A percentile compares a stretch with the other conserved stretches of the same genome.
phyloP scores from a whole-genome alignment of 2,888 invertebrate species.

The Leucoptera coffeella region DNA sequence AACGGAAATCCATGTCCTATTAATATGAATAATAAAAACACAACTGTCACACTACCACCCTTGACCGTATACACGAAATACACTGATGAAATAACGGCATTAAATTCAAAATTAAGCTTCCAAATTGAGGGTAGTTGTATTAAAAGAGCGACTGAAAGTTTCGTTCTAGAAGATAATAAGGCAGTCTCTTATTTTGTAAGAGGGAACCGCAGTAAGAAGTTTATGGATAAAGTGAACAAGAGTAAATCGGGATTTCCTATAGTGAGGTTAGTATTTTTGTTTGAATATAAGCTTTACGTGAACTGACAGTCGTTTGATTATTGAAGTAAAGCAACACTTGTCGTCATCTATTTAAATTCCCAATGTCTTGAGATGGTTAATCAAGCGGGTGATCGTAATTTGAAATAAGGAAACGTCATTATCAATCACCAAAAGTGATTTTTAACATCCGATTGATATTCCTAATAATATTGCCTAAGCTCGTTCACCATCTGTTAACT shows the following conservation, averaged over 20 bases:
- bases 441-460: no score
- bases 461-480: no score
- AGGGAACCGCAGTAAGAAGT: slow-evolving; percentile 13
- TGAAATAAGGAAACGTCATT: no score
- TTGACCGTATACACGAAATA: slow-evolving; percentile 16
- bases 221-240: slow-evolving; percentile 41
- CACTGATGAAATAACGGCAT: slow-evolving; percentile 14
- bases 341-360: no score
- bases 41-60: slow-evolving; percentile 19
- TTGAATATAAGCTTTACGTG: no score
- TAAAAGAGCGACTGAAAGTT: slow-evolving; percentile 11
- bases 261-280: slow-evolving; percentile 35
- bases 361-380: no score
- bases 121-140: slow-evolving; percentile 17
- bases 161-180: slow-evolving; percentile 16
- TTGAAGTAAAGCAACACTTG: no score
- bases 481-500: no score
- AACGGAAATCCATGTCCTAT: slow-evolving; percentile 46
- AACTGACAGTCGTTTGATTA: no score
- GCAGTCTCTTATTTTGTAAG: slow-evolving; percentile 23
- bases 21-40: slow-evolving; percentile 32
- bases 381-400: no score
- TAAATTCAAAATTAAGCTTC: slow-evolving; percentile 11
- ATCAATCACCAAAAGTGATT: no score
- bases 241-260: slow-evolving; percentile 50